Percentiles rank a stretch among this genome's conserved stretches.
These are phyloP conservation scores for Hephaestus fuliginosus DNA, from an alignment of 2,797 vertebrate species.

Conservation along the genomic window DNA sequence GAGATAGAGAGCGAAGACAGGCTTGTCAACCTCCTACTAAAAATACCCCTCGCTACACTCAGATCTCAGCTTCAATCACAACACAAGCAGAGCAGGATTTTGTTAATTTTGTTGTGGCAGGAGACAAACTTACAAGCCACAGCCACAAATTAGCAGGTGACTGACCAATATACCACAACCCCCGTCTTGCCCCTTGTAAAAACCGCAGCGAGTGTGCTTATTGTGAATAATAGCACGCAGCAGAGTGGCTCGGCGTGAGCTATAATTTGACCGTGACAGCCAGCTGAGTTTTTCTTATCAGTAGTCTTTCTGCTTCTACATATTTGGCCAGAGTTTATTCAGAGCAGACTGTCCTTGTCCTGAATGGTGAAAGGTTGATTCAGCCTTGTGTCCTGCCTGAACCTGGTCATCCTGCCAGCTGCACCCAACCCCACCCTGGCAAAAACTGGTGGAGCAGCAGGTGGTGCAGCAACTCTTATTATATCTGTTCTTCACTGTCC, in stretches of 20 bases:
- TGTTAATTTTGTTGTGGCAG: conserved; percentile 35
- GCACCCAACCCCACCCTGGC: conserved; percentile 34
- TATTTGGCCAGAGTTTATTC: conserved; percentile 18
- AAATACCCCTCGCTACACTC: conserved; percentile 55
- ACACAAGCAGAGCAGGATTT: conserved; percentile 39
- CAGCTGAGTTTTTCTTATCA: conserved; percentile 1
- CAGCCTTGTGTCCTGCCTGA: conserved; percentile 25
- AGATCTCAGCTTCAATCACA: conserved; percentile 48
- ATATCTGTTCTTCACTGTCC: conserved; percentile 23
- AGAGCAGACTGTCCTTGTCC: neutral
- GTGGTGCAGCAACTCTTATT: conserved; percentile 15
- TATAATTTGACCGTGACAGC: conserved; percentile 11
- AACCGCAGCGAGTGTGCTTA: neutral
- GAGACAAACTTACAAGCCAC: conserved; percentile 8
- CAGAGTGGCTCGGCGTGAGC: conserved; percentile 2
- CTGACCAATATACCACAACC: neutral
- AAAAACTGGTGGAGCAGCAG: conserved; percentile 9
- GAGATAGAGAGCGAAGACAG: conserved; percentile 40
- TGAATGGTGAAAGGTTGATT: conserved; percentile 18
- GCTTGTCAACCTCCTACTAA: conserved; percentile 59
- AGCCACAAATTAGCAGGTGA: neutral
- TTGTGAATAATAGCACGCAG: conserved; percentile 16
- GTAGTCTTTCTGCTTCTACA: conserved; percentile 7
- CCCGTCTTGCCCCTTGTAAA: neutral
- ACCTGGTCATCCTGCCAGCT: conserved; percentile 8